phyloP scores from a whole-genome alignment of 2,888 invertebrate species.

The Eupithecia subumbrata region DNA sequence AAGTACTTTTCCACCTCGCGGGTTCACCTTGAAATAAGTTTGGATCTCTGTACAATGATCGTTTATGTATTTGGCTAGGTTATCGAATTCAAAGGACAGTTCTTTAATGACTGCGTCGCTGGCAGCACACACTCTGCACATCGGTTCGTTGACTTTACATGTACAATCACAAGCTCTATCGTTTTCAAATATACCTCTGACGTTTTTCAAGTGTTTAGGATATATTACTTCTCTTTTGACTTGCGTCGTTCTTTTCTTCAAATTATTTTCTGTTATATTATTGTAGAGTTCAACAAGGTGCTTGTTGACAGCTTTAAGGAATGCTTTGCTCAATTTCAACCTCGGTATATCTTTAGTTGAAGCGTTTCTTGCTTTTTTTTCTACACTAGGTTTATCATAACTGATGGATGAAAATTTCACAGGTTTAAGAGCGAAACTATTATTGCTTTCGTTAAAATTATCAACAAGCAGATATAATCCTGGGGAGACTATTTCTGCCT shows the following conservation, averaged over 20 bases:
- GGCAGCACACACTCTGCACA: slow-evolving; percentile 71
- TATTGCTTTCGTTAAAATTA: slow-evolving; percentile 43
- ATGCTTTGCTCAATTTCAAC: slow-evolving; percentile 59
- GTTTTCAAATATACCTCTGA: slow-evolving; percentile 63
- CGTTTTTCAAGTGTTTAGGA: slow-evolving; percentile 44
- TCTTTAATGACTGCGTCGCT: slow-evolving; percentile 70
- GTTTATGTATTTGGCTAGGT: slow-evolving; percentile 65
- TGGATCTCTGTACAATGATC: slow-evolving; percentile 75
- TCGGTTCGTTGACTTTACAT: slow-evolving; percentile 61
- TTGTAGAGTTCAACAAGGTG: slow-evolving; percentile 55
- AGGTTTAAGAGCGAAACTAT: slow-evolving; percentile 56
- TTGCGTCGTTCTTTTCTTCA: slow-evolving; percentile 13
- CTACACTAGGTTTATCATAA: slow-evolving; percentile 22
- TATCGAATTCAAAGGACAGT: slow-evolving; percentile 69
- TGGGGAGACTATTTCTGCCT: slow-evolving; percentile 48
- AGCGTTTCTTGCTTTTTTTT: not conserved
- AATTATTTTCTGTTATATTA: slow-evolving; percentile 26
- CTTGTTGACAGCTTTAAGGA: slow-evolving; percentile 60
- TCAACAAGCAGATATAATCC: slow-evolving; percentile 66
- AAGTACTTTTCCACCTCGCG: slow-evolving; percentile 66
- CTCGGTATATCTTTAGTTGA: slow-evolving; percentile 41
- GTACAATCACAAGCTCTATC: slow-evolving; percentile 67
- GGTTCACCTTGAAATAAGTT: slow-evolving; percentile 72
- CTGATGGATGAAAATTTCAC: slow-evolving; percentile 35
- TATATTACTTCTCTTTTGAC: slow-evolving; percentile 36